Base-by-base conservation (phyloP, 2,888 invertebrate genomes). In the Julus scanicus region DNA sequence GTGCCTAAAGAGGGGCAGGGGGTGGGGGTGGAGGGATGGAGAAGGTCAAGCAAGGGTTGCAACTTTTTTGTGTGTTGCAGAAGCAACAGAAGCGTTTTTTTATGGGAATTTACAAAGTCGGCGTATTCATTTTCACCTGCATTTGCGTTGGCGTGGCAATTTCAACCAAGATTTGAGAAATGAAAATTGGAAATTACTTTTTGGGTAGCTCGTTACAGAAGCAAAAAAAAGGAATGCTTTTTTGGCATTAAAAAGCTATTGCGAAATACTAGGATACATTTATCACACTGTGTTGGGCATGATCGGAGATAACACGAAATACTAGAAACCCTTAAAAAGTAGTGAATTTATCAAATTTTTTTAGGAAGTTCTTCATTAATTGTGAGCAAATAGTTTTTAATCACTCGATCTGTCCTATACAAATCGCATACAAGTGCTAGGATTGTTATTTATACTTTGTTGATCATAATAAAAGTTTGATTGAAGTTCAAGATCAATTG, bases 21-120 rank as follows among this genome's bases (percentile, higher is more conserved):
- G 71, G 71, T 71, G 71, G 71, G 57, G 57, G 57, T 57, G 57
- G 57, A 44, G 57, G 11, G 57, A 29, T 29, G 8, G 71, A 29
- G 71, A 71, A 71, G 71, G 71, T 71, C 71, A 71, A 71, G 71
- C 71, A 71, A 71, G 71, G 71, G 71, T 71, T 71, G 71, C 71
- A 71, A 4, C 20, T 71, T 71, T 71, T 71, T 71, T 71, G n/a
- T 11, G 8, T 71, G 20, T 57, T 29, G 9, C 29, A 6, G 29
- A 29, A 29, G 29, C 20, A 71, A 71, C 71, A 71, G 71, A 71
- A 71, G 71, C 71, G 71, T 71, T 71, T 71, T 71, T 53, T 71
- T 71, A 71, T 71, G 71, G 71, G 20, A 71, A 71, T 71, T 71
- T 20, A 29, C 71, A 29, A 29, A 71, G 71, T 29, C 29, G 71